phyloP scores from a whole-genome alignment of 2,113 vertebrate genomes.

The Plectropomus leopardus region DNA sequence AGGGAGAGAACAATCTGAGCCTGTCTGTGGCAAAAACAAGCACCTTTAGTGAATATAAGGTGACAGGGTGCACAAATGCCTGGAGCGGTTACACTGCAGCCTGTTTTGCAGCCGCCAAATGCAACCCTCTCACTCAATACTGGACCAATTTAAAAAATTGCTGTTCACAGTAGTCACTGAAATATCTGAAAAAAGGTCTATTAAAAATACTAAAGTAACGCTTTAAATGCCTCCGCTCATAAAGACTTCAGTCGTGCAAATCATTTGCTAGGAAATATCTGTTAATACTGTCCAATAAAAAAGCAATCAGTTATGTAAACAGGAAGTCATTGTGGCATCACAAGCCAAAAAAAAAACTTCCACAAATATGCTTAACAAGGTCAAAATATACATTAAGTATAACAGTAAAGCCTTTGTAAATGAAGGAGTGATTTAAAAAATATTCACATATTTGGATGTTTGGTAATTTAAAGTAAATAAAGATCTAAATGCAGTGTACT shows the following conservation, averaged over 20 bases:
- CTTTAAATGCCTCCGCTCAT: background rate
- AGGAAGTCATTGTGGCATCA: background rate
- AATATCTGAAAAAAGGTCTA: no score
- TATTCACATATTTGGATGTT: background rate
- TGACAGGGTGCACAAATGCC: no score
- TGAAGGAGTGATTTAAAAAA: background rate
- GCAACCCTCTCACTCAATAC: no score
- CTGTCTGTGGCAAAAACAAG: no score
- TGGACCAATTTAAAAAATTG: no score
- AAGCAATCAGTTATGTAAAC: background rate
- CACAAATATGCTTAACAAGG: background rate
- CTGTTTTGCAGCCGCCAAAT: no score
- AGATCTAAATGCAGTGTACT: no score
- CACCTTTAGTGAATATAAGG: no score
- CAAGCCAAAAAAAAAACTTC: background rate
- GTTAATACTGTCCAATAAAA: background rate
- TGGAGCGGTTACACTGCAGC: no score
- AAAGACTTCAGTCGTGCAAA: background rate
- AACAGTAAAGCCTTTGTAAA: background rate
- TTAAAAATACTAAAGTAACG: no score
- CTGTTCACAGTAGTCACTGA: no score
- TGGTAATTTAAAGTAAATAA: background rate
- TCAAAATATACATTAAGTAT: background rate
- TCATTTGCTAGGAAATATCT: background rate
- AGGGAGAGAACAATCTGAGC: no score